Evolutionary conservation across 2,888 invertebrate species (phyloP).

Genomic region (Pilophorus perplexus): DNA sequence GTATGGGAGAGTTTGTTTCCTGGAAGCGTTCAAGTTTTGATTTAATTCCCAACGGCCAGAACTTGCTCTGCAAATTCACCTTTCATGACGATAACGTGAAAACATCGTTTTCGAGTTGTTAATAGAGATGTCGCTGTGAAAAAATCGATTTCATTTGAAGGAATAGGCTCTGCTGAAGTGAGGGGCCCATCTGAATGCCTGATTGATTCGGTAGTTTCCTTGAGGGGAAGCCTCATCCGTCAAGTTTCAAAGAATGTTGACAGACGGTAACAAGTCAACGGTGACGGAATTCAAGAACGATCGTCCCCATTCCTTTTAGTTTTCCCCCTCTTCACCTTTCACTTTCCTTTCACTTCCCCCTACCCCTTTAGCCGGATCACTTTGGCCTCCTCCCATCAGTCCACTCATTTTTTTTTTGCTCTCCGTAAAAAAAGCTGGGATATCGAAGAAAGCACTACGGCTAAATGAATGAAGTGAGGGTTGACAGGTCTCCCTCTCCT

Average conservation of each 20-base stretch:
- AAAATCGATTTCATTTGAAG: too few species aligned
- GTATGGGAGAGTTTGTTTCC: too few species aligned
- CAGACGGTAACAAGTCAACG: slow-evolving; percentile 24
- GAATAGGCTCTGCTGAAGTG: too few species aligned
- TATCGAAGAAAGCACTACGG: slow-evolving; percentile 23
- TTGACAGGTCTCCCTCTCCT: slow-evolving; percentile 16
- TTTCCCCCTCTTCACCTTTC: background rate
- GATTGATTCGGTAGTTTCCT: slow-evolving; percentile 6
- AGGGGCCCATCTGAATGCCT: too few species aligned
- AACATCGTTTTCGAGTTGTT: too few species aligned
- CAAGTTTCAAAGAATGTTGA: slow-evolving; percentile 24
- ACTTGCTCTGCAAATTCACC: too few species aligned
- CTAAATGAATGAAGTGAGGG: slow-evolving; percentile 22
- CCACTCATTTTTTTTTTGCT: too few species aligned
- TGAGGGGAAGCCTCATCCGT: slow-evolving; percentile 1
- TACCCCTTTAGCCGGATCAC: background rate
- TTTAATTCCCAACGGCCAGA: too few species aligned
- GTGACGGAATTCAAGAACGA: slow-evolving; percentile 9
- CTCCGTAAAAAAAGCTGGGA: background rate
- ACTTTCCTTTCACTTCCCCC: background rate
- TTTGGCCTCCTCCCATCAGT: background rate
- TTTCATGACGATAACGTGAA: too few species aligned
- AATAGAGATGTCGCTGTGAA: too few species aligned
- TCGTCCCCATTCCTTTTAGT: background rate
- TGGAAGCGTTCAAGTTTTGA: too few species aligned